Conservation (phyloP, 2,113 vertebrate genomes). For the Psittacula cyanocephala region DNA sequence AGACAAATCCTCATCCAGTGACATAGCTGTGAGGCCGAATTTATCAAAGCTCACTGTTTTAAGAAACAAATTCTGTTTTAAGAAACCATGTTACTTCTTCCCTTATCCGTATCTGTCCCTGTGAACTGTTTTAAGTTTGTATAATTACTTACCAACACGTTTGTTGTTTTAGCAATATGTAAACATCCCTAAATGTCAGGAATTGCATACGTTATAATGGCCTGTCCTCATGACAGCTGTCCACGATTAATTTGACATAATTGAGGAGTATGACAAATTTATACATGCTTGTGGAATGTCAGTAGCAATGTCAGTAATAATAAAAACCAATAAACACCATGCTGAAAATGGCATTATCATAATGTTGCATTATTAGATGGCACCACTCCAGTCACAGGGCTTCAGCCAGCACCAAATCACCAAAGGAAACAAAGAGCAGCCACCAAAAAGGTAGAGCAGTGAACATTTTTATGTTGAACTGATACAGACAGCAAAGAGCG, state of each 20-base stretch:
- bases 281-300: background rate
- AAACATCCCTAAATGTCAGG: slow-evolving; percentile 19
- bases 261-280: background rate
- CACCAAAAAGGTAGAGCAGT: background rate
- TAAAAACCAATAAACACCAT: background rate
- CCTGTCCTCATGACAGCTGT: background rate
- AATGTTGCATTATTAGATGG: background rate
- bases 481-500: background rate
- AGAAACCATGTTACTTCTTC: background rate
- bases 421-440: background rate
- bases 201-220: slow-evolving; percentile 14
- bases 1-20: background rate
- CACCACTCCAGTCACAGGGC: background rate
- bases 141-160: background rate
- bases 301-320: background rate
- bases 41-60: background rate
- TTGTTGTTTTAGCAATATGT: background rate
- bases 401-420: background rate
- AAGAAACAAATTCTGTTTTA: background rate
- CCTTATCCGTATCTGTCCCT: background rate
- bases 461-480: background rate
- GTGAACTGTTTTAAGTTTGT: background rate
- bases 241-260: background rate
- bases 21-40: background rate
- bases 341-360: background rate